A percentile compares a stretch with the other conserved stretches of the same genome.
Evolutionary conservation across 2,113 vertebrate species (phyloP).

Genomic region (Polypterus bichir): DNA sequence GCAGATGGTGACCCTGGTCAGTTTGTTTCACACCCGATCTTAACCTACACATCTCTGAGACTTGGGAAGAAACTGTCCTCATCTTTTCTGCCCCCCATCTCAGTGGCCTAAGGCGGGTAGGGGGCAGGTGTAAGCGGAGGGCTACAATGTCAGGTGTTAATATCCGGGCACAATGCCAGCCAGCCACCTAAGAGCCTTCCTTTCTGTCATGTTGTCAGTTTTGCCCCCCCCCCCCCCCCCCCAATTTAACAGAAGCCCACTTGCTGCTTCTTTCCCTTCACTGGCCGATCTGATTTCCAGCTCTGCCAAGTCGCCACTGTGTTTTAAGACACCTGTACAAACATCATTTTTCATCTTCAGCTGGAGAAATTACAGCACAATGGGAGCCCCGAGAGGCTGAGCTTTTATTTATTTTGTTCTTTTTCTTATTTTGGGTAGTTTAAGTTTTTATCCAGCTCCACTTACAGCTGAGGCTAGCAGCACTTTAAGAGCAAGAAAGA

Average conservation of each 20-base stretch:
- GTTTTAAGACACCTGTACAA: slow-evolving; percentile 50
- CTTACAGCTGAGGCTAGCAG: slow-evolving; percentile 9
- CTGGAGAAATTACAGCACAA: slow-evolving; percentile 18
- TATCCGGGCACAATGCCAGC: too few relatives aligned
- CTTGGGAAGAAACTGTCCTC: neutral
- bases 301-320: slow-evolving; percentile 27
- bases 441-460: slow-evolving; percentile 24
- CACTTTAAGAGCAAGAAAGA: neutral
- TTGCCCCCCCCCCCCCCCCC: slow-evolving; percentile 22
- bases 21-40: too few relatives aligned
- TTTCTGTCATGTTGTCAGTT: slow-evolving; percentile 4
- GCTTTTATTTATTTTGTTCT: neutral
- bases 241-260: slow-evolving; percentile 41
- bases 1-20: too few relatives aligned
- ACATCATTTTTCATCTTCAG: slow-evolving; percentile 43
- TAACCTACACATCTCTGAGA: too few relatives aligned
- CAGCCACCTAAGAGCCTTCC: slow-evolving; percentile 1
- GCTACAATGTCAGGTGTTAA: too few relatives aligned
- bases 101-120: too few relatives aligned
- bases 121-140: neutral
- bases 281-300: slow-evolving; percentile 29
- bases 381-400: slow-evolving; percentile 1
- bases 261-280: slow-evolving; percentile 15
- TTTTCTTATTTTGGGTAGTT: neutral
- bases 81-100: too few relatives aligned